Conservation (phyloP, 1,140 invertebrate genomes). For the Drosophila parvula region DNA sequence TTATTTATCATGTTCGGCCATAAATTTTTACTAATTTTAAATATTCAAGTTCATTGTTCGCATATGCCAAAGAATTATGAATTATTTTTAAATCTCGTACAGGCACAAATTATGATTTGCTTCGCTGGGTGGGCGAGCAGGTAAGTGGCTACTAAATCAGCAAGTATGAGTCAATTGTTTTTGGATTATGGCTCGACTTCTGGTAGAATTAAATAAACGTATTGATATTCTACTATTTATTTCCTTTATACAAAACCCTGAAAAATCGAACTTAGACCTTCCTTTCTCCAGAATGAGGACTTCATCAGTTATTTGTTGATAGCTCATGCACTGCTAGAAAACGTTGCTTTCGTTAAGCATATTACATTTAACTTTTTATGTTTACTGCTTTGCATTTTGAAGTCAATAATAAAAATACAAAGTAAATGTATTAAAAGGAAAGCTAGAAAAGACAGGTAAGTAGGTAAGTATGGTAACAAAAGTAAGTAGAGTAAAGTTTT, state of each 20-base stretch:
- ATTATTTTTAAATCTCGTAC: slow-evolving; percentile 39
- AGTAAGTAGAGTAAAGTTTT: neutral
- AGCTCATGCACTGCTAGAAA: slow-evolving; percentile 12
- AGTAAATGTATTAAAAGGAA: neutral
- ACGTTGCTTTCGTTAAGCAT: slow-evolving; percentile 5
- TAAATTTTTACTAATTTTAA: slow-evolving; percentile 46
- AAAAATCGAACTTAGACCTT: no score
- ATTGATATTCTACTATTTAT: no score
- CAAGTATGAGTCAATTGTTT: slow-evolving; percentile 1
- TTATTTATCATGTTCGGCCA: slow-evolving; percentile 11
- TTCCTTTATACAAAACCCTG: no score
- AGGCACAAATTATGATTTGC: neutral
- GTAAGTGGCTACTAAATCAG: slow-evolving; percentile 23
- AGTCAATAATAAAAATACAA: neutral
- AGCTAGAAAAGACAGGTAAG: neutral
- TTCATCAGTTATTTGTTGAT: neutral
- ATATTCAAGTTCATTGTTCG: slow-evolving; percentile 70
- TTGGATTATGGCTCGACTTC: neutral
- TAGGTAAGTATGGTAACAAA: slow-evolving; percentile 3
- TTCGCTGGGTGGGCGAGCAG: slow-evolving; percentile 10
- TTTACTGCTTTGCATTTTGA: slow-evolving; percentile 47
- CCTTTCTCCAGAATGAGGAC: neutral
- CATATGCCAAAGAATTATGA: slow-evolving; percentile 27
- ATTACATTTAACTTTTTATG: slow-evolving; percentile 38
- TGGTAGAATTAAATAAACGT: neutral